Percentiles rank a stretch among this genome's conserved stretches.
Evolutionary conservation across 2,797 vertebrate genomes (phyloP).

Genomic region (Pelobates cultripes): DNA sequence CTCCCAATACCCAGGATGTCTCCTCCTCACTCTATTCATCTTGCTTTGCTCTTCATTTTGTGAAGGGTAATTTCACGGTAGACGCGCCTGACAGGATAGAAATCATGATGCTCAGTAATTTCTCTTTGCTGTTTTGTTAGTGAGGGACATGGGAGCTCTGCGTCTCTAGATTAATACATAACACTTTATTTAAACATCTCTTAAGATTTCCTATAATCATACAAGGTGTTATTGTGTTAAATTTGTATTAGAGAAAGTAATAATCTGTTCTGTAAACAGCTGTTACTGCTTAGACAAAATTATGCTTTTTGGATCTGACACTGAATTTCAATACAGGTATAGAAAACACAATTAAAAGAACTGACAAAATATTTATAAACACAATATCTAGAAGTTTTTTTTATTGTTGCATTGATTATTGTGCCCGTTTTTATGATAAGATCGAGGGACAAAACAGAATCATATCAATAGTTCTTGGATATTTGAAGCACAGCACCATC

Average conservation of each 20-base stretch:
- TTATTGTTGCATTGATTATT: too few species aligned
- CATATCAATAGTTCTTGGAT: too few species aligned
- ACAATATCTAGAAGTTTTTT: too few species aligned
- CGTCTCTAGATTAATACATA: conserved; percentile 4
- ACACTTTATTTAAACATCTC: conserved; percentile 30
- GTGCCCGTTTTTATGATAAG: too few species aligned
- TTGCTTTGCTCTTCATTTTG: conserved; percentile 31
- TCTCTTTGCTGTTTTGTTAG: conserved; percentile 10
- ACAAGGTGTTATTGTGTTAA: neutral
- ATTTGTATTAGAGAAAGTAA: neutral
- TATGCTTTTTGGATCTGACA: neutral
- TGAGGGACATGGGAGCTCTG: conserved; percentile 7
- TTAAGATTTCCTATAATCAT: neutral
- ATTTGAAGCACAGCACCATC: too few species aligned
- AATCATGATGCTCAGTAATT: conserved; percentile 39
- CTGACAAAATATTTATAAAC: too few species aligned
- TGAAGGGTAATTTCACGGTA: conserved; percentile 47
- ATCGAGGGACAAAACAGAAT: too few species aligned
- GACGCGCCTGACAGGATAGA: conserved; percentile 35
- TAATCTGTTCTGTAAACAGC: neutral
- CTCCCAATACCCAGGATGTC: neutral
- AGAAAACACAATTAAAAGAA: too few species aligned
- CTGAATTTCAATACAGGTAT: neutral
- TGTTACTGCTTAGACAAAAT: neutral
- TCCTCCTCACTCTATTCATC: conserved; percentile 7